Evolutionary conservation across 2,888 invertebrate genomes (phyloP).

Genomic region (Aphrophora alni): DNA sequence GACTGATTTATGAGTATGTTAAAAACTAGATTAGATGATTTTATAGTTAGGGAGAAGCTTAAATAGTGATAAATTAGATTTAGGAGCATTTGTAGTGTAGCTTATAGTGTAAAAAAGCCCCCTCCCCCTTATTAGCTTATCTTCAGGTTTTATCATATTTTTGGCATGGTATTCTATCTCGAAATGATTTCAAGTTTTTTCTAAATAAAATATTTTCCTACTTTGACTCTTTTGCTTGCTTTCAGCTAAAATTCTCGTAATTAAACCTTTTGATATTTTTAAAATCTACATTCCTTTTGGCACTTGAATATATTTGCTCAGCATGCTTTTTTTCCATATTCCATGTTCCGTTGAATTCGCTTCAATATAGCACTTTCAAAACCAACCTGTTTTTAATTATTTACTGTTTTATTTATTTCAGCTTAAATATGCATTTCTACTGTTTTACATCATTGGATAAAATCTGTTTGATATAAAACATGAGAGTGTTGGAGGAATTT

Average conservation of each 20-base stretch:
- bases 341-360: neutral
- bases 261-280: neutral
- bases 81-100: too few relatives aligned
- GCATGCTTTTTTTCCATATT: neutral
- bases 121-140: neutral
- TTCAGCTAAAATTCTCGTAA: neutral
- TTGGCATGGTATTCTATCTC: conserved; percentile 6
- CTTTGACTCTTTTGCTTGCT: neutral
- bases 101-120: neutral
- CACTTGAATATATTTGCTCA: neutral
- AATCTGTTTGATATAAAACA: neutral
- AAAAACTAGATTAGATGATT: too few relatives aligned
- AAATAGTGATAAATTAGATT: too few relatives aligned
- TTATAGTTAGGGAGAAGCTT: too few relatives aligned
- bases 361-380: neutral
- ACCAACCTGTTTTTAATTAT: neutral
- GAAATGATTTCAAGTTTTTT: neutral
- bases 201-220: neutral
- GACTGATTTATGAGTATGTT: too few relatives aligned
- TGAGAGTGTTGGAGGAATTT: too few relatives aligned
- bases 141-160: neutral
- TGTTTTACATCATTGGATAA: too few relatives aligned
- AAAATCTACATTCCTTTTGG: neutral
- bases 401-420: neutral
- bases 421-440: neutral